Percentiles rank a stretch among this genome's conserved stretches.
phyloP scores from a whole-genome alignment of 2,888 invertebrate genomes.

The Andrena chrysosceles region DNA sequence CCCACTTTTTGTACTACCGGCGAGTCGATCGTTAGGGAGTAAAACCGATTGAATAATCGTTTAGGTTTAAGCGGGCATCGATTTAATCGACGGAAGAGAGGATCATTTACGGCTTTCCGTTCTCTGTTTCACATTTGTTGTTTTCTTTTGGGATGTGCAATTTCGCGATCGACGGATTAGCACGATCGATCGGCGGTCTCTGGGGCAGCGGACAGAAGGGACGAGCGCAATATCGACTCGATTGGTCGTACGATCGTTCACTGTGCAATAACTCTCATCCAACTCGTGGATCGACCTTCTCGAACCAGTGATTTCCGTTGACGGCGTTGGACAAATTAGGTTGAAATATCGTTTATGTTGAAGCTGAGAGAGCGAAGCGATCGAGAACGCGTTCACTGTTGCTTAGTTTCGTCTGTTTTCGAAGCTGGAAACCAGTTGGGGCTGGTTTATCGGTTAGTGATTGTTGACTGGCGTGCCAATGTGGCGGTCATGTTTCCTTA shows the following conservation, averaged over 20 bases:
- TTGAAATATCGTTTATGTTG: slow-evolving; percentile 28
- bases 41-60: slow-evolving; percentile 25
- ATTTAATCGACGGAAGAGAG: slow-evolving; percentile 38
- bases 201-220: not conserved
- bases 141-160: slow-evolving; percentile 80
- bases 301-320: slow-evolving; percentile 35
- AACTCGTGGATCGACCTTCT: slow-evolving; percentile 42
- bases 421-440: not conserved
- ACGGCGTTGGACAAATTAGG: slow-evolving; percentile 6
- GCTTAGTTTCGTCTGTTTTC: slow-evolving; percentile 18
- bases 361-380: slow-evolving; percentile 4
- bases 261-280: slow-evolving; percentile 66
- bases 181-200: slow-evolving; percentile 21
- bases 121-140: slow-evolving; percentile 26
- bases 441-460: not conserved
- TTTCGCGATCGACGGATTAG: slow-evolving; percentile 53
- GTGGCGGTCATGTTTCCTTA: not conserved
- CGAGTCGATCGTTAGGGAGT: slow-evolving; percentile 22
- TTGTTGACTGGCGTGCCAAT: slow-evolving; percentile 2
- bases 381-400: slow-evolving; percentile 54
- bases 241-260: slow-evolving; percentile 45
- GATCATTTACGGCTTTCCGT: slow-evolving; percentile 46
- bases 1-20: slow-evolving; percentile 11
- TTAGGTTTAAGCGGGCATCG: slow-evolving; percentile 49
- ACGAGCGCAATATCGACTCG: slow-evolving; percentile 16